Base-by-base conservation (phyloP, 2,888 invertebrate genomes). In the Clistopyga incitator region DNA sequence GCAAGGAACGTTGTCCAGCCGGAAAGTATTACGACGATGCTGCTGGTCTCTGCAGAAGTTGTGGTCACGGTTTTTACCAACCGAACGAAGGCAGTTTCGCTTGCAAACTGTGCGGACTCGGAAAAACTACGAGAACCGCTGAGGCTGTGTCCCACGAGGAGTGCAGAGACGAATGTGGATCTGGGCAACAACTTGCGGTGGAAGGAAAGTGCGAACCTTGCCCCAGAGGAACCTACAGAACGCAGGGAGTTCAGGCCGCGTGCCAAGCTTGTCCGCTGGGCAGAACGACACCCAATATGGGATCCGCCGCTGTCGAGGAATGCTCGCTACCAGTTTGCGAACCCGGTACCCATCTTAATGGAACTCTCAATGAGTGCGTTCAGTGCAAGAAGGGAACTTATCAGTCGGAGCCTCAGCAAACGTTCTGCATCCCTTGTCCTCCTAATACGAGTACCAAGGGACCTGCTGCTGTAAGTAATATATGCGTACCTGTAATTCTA, bases 1-100 rank as follows among this genome's bases (percentile, higher is more conserved):
- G 98, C 92, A 98, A 98, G 94, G 98, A 98, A 94, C 96, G 97
- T 85, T 99, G 99, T 91, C 97, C 98, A 4, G 97, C 98, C 82
- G 99, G 99, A 82, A 98, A 98, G 94, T 99, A 97, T 94, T 98
- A 98, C 93, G 98, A 98, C 91, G 97, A 97, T 52, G 96, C 96
- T 59, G 96, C 97, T 0, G 98, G 98, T 56, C 94, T 98, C 1
- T 99, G 99, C 91, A 95, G 97, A 72, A 97, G 97, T 87, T 99
- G 99, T 92, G 98, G 99, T 0, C 97, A 98, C 90, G 99, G 99
- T 1, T 98, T 98, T 91, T 99, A 97, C 93, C 99, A 98, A 92
- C 96, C 98, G 0, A 95, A 96, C 50, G 98, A 98, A 93, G 98
- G 98, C 1, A 97, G 98, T 68, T 98, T 98, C 94, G 95, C 96